Evolutionary conservation across 23 tunicate species (phyloP).

Genomic region (Oikopleura vanhoeffeni): DNA sequence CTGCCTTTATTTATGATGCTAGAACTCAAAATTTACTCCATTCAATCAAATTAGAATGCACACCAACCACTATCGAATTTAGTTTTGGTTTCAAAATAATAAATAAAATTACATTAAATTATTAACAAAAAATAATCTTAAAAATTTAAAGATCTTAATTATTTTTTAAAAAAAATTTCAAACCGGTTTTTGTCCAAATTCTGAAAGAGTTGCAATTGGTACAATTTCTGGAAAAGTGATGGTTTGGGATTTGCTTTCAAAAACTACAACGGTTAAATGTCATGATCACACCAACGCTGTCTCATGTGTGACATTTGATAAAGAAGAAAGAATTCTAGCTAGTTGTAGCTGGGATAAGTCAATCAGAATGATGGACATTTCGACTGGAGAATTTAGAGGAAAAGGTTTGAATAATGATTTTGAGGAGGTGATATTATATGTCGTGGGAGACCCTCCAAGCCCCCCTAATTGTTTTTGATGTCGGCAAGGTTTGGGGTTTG

Average conservation of each 20-base stretch:
- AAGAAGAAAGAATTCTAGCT: not conserved
- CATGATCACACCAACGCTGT: conserved; percentile 5
- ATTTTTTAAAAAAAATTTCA: no score
- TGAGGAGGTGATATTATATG: no score
- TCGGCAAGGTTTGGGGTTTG: no score
- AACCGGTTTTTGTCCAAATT: no score
- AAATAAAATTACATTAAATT: not conserved
- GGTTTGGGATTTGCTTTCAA: not conserved
- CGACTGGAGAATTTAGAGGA: not conserved
- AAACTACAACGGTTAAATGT: not conserved
- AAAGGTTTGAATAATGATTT: no score
- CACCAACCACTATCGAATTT: not conserved
- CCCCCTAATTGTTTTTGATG: no score
- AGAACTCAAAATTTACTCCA: not conserved
- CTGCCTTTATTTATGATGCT: conserved; percentile 2
- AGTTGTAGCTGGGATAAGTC: conserved; percentile 1
- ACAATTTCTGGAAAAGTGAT: not conserved
- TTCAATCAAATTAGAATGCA: not conserved
- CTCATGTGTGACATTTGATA: not conserved
- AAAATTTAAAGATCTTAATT: no score
- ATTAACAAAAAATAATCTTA: no score
- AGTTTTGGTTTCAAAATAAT: not conserved
- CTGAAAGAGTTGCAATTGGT: not conserved
- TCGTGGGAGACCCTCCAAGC: no score
- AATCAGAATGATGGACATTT: not conserved